phyloP scores from a whole-genome alignment of 1,140 invertebrate genomes.

The Maconellicoccus hirsutus region DNA sequence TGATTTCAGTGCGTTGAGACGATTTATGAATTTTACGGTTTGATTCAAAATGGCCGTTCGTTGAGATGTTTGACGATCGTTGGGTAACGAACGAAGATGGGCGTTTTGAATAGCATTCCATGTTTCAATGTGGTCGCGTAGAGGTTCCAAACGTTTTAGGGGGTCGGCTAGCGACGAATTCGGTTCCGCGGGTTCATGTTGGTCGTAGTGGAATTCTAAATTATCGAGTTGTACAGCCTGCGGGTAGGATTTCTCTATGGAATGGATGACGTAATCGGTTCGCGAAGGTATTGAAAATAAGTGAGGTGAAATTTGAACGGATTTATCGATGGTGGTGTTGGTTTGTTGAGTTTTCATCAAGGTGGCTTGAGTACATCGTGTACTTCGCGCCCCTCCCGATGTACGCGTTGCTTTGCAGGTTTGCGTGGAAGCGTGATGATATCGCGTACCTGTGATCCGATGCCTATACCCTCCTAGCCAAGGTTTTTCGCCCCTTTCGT shows the following conservation, averaged over 20 bases:
- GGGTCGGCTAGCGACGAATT: too few species aligned
- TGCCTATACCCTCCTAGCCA: constrained; percentile 29
- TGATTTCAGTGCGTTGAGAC: neutral
- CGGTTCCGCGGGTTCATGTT: too few species aligned
- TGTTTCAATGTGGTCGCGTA: neutral
- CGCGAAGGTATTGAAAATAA: neutral
- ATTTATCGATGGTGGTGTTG: neutral
- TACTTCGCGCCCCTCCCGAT: neutral
- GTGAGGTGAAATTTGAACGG: neutral
- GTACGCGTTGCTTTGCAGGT: constrained; percentile 12
- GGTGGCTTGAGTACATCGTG: neutral
- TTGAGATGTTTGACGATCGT: neutral
- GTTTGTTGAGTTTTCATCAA: neutral
- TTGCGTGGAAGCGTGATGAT: constrained; percentile 28
- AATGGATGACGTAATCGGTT: neutral
- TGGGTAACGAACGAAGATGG: neutral
- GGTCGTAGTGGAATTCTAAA: too few species aligned
- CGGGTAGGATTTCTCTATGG: too few species aligned
- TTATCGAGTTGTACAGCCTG: too few species aligned
- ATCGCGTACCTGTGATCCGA: constrained; percentile 23
- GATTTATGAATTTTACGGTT: neutral
- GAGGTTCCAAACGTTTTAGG: too few species aligned
- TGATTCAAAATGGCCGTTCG: neutral
- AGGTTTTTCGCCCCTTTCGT: constrained; percentile 24
- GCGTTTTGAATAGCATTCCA: neutral